These are phyloP conservation scores for Drosophila repletoides DNA, from an alignment of 1,140 invertebrate genomes.

Conservation along the genomic window DNA sequence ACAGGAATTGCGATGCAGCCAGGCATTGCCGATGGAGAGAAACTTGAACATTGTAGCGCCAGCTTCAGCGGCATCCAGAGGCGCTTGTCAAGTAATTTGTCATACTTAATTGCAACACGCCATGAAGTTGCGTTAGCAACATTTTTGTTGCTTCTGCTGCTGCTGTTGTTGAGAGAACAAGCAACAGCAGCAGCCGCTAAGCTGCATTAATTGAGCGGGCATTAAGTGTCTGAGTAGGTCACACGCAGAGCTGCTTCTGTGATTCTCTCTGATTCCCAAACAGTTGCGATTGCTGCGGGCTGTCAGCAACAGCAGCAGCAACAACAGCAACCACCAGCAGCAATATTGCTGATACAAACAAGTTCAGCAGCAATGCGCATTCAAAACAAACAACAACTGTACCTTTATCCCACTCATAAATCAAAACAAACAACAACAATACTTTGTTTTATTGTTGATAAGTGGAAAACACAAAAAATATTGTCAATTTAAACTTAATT, in stretches of 20 bases:
- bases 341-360: conserved; percentile 6
- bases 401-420: not conserved
- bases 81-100: conserved; percentile 62
- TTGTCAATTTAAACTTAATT: not conserved
- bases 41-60: conserved; percentile 42
- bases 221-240: conserved; percentile 35
- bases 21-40: conserved; percentile 10
- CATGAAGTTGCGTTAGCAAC: conserved; percentile 40
- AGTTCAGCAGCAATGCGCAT: not conserved
- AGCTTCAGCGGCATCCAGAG: conserved; percentile 30
- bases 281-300: conserved; percentile 3
- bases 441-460: no score
- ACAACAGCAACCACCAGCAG: not conserved
- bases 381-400: not conserved
- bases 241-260: not conserved
- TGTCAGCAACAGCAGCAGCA: conserved; percentile 5
- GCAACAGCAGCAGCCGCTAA: conserved; percentile 30
- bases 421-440: not conserved
- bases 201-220: conserved; percentile 53
- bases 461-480: not conserved
- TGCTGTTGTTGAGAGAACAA: not conserved
- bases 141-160: conserved; percentile 9
- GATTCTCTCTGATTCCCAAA: conserved; percentile 9
- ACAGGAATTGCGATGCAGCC: conserved; percentile 1
- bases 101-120: conserved; percentile 61